Base-by-base conservation (phyloP, 2,888 invertebrate genomes). In the Protophormia terraenovae region DNA sequence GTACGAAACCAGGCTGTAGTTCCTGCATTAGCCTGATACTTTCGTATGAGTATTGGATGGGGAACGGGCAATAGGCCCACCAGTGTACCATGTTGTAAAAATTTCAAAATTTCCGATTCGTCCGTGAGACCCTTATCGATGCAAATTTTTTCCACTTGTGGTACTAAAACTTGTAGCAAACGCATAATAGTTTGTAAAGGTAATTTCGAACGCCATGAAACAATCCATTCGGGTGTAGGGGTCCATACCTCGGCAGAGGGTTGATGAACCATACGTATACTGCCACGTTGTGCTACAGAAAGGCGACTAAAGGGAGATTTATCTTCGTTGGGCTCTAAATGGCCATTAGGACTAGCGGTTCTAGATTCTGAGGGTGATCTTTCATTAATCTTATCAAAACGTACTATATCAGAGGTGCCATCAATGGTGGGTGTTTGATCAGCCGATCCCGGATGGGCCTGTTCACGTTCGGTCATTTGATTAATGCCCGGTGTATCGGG, bases 121-220 rank as follows among this genome's bases (percentile, higher is more conserved):
- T 99, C 99, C 3, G 99, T 99, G 88, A 99, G 93, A 0, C 99
- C 99, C 93, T 98, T 98, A 93, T 99, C 99, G 90, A 99, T 99
- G 93, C 99, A 99, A 89, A 99, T 99, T 94, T 99, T 99, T 94
- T 99, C 99, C 24, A 99, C 99, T 94, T 99, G 99, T 73, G 99
- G 99, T 87, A 99, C 99, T 5, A 99, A 94, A 35, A 99, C 99
- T 94, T 99, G 99, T 88, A 99, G 93, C 90, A 99, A 94, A 88
- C 99, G 94, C 99, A 99, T 99, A 89, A 99, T 99, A 75, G 99
- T 99, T 94, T 99, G 99, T 88, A 99, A 94, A 6, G 99, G 99
- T 87, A 99, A 94, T 93, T 99, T 99, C 86, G 96, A 96, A 91
- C 99, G 98, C 99, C 99, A 99, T 2, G 97, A 96, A 8, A 92